Evolutionary conservation across 2,113 vertebrate genomes (phyloP).

Genomic region (Epinephelus fuscoguttatus): DNA sequence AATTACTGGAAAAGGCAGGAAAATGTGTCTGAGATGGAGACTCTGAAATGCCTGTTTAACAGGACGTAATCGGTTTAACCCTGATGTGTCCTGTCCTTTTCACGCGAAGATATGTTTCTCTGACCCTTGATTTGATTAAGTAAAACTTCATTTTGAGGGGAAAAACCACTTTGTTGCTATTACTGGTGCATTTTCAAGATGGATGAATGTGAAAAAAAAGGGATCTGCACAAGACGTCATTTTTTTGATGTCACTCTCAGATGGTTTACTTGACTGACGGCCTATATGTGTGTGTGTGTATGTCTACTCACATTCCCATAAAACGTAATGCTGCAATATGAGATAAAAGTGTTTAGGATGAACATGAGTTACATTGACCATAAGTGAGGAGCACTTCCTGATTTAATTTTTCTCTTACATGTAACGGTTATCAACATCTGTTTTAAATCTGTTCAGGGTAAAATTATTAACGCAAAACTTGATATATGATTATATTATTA

Average conservation of each 20-base stretch:
- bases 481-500: constrained; percentile 29
- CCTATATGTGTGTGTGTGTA: background rate
- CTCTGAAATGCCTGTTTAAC: constrained; percentile 85
- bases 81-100: constrained; percentile 87
- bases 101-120: constrained; percentile 84
- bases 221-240: constrained; percentile 71
- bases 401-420: constrained; percentile 69
- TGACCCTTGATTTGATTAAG: constrained; percentile 85
- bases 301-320: constrained; percentile 71
- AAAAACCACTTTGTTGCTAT: constrained; percentile 89
- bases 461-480: constrained; percentile 11
- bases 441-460: constrained; percentile 14
- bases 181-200: constrained; percentile 84
- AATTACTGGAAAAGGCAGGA: constrained; percentile 89
- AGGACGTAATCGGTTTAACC: constrained; percentile 86
- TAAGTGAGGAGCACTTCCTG: constrained; percentile 78
- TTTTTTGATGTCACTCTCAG: constrained; percentile 81
- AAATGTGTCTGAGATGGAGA: constrained; percentile 89
- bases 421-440: constrained; percentile 29
- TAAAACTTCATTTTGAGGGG: constrained; percentile 86
- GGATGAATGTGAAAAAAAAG: constrained; percentile 71
- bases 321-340: constrained; percentile 77
- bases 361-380: constrained; percentile 75
- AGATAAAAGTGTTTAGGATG: constrained; percentile 81
- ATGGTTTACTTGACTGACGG: constrained; percentile 72